Evolutionary conservation across 1,140 invertebrate species (phyloP).

Genomic region (Conopomorpha cramerella): DNA sequence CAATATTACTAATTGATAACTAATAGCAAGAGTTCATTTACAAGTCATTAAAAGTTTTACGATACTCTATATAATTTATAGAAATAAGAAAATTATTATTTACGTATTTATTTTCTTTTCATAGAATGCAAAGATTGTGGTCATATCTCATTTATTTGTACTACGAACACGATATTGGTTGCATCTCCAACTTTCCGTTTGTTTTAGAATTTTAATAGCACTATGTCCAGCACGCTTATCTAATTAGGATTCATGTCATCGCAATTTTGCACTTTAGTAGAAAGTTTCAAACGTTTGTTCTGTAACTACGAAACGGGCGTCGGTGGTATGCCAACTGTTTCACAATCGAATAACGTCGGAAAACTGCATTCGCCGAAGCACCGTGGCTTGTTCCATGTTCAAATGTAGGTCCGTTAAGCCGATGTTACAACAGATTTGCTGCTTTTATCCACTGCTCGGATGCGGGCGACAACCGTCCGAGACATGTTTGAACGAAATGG

Average conservation of each 20-base stretch:
- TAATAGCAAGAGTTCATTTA: not conserved
- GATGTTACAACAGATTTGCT: constrained; percentile 47
- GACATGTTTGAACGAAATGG: too few relatives aligned
- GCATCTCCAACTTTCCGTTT: too few relatives aligned
- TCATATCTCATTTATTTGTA: too few relatives aligned
- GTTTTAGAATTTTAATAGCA: too few relatives aligned
- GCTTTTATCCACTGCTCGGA: constrained; percentile 20
- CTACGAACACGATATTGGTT: too few relatives aligned
- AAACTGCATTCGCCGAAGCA: too few relatives aligned
- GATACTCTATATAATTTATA: too few relatives aligned
- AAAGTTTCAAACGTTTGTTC: not conserved
- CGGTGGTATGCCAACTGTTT: not conserved
- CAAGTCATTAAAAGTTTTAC: too few relatives aligned
- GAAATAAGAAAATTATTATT: too few relatives aligned
- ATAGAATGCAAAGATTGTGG: too few relatives aligned
- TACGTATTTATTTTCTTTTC: too few relatives aligned
- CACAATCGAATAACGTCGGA: not conserved
- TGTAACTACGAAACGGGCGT: not conserved
- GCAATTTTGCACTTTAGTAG: not conserved
- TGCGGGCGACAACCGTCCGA: constrained; percentile 7
- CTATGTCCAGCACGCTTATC: not conserved
- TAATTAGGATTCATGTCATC: not conserved
- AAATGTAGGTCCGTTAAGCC: constrained; percentile 30
- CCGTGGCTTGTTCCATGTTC: constrained; percentile 12
- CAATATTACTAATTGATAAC: not conserved